A percentile compares a stretch with the other conserved stretches of the same genome.
Evolutionary conservation across 2,113 vertebrate genomes (phyloP).

Genomic region (Emydura subglobosa): DNA sequence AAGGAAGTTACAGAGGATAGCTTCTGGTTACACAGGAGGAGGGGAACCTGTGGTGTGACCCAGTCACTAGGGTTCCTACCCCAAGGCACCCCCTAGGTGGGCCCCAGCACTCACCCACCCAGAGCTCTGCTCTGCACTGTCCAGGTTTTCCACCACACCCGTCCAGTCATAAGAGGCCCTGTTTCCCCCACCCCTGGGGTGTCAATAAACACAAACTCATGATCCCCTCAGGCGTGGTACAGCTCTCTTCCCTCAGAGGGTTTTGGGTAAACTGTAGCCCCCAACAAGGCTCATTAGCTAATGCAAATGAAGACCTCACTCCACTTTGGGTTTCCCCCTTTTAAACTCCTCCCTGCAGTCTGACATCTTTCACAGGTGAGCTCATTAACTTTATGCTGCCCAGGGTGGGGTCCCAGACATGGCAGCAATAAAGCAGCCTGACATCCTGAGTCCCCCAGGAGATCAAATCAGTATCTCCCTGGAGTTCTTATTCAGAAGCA

Average conservation of each 20-base stretch:
- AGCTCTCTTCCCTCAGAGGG: no score
- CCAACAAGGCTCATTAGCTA: neutral
- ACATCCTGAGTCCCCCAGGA: neutral
- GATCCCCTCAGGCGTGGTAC: no score
- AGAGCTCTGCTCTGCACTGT: no score
- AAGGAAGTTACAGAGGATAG: neutral
- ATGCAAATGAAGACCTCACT: neutral
- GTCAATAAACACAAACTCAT: neutral
- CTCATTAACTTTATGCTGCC: neutral
- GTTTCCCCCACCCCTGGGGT: neutral
- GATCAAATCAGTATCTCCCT: neutral
- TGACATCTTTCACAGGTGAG: neutral
- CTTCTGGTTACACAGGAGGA: neutral
- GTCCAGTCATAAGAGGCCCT: no score
- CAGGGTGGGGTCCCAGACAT: neutral
- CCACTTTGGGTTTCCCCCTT: no score
- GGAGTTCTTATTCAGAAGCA: neutral
- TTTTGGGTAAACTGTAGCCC: neutral
- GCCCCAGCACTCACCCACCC: no score
- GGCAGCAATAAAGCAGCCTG: neutral
- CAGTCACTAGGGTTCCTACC: no score
- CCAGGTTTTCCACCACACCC: no score
- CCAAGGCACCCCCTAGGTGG: no score
- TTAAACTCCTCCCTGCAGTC: neutral
- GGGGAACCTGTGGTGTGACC: neutral